These are phyloP conservation scores for Myoxocephalus aenaeus DNA, from an alignment of 2,797 vertebrate species.

Conservation along the genomic window DNA sequence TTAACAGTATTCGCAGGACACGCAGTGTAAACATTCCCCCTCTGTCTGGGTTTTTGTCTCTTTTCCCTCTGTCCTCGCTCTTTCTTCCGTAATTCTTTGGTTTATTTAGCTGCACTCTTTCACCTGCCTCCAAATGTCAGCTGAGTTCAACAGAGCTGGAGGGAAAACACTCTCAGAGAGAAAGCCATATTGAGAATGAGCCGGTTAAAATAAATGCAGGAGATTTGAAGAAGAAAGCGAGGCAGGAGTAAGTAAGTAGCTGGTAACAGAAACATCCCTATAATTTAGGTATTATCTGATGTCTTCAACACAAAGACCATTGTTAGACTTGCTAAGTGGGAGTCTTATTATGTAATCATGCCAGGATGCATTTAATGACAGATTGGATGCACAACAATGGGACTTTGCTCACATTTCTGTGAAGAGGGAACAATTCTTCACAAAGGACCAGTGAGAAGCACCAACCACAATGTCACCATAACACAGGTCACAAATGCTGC, in stretches of 20 bases:
- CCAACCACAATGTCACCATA: background rate
- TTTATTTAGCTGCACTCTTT: conserved; percentile 63
- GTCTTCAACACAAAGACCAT: conserved; percentile 13
- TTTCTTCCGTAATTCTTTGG: conserved; percentile 45
- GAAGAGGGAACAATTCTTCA: background rate
- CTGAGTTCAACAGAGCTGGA: conserved; percentile 60
- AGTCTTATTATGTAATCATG: conserved; percentile 11
- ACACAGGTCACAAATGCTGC: background rate
- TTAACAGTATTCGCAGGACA: conserved; percentile 39
- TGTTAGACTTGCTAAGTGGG: conserved; percentile 17
- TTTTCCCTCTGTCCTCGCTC: conserved; percentile 15
- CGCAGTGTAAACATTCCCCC: conserved; percentile 21
- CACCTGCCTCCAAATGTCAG: conserved; percentile 65
- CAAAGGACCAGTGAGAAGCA: background rate
- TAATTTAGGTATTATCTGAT: conserved; percentile 37
- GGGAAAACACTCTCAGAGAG: conserved; percentile 53
- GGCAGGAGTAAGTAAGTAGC: conserved; percentile 9
- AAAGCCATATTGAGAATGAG: conserved; percentile 50
- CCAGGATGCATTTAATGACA: conserved; percentile 2
- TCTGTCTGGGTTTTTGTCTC: conserved; percentile 14
- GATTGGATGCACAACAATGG: conserved; percentile 3
- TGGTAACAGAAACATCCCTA: conserved; percentile 26
- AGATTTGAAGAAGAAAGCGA: conserved; percentile 7
- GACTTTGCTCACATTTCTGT: conserved; percentile 1
- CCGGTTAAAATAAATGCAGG: conserved; percentile 36